Base-by-base conservation (phyloP, 64 coral and sea anemone species). In the Montipora efflorescens region DNA sequence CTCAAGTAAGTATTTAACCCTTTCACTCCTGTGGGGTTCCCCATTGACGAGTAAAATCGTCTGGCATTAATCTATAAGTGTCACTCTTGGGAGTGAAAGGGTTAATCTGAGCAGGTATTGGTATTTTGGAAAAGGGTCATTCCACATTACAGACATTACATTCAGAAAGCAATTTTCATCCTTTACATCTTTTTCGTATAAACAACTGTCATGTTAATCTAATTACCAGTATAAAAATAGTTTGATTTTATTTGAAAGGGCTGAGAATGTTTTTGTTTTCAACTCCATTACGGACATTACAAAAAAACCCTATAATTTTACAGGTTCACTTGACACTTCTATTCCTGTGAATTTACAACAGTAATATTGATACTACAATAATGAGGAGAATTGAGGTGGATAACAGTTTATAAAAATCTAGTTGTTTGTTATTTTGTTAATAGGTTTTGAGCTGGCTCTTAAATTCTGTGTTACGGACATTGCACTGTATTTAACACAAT, bases 71-170 rank as follows among this genome's bases (percentile, higher is more conserved):
- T 36, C 36, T 36, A 36, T 2, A 36, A 36, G 36, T 36, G 36
- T 36, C 36, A 36, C 36, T 36, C 36, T 36, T 36, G 36, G 36
- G 36, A 36, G 36, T 36, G 36, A 2, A 36, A 36, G 36, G 36
- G 36, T 36, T 36, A 36, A 36, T 36, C 36, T 36, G 36, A 36
- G 36, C 36, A 36, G 36, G 36, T 36, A 36, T 36, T 36, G 36
- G 36, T 36, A 36, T 36, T 36, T 36, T 36, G 36, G 36, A 36
- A 36, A 36, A 36, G 48, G 78, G 5, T n/a, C 15, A 80, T 80
- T 80, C 78, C 78, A 80, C 10, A 48, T 80, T 80, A 57, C 78
- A 19, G 78, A 80, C 78, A 80, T 80, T 55, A 80, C 78, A 55
- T 80, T 57, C 78, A 57, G 53, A 57, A 4, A 57, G 3, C 53